phyloP scores from a whole-genome alignment of 1,140 invertebrate genomes.

The Meloidogyne hapla region DNA sequence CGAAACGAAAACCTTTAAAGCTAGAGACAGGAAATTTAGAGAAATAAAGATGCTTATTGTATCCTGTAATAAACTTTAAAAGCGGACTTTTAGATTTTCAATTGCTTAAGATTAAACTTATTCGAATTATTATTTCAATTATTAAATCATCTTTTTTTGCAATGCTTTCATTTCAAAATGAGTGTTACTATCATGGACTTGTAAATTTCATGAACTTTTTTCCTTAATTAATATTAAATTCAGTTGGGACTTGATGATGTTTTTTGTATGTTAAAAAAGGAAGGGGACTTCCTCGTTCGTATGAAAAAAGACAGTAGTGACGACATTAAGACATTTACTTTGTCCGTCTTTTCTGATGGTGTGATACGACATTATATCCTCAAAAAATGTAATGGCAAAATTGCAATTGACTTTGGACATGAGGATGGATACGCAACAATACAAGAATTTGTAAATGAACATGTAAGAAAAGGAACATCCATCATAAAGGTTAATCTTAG shows the following conservation, averaged over 20 bases:
- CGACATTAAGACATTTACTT: not conserved
- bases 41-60: too few relatives aligned
- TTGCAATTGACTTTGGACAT: not conserved
- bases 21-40: too few relatives aligned
- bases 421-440: not conserved
- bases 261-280: slow-evolving; percentile 27
- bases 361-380: not conserved
- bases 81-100: too few relatives aligned
- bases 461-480: not conserved
- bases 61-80: too few relatives aligned
- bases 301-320: slow-evolving; percentile 29
- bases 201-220: not conserved
- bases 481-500: too few relatives aligned
- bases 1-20: too few relatives aligned
- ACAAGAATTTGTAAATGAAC: not conserved
- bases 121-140: too few relatives aligned
- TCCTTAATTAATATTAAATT: not conserved
- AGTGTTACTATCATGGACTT: too few relatives aligned
- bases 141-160: too few relatives aligned
- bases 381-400: not conserved
- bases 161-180: too few relatives aligned
- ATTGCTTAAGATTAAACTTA: too few relatives aligned
- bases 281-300: slow-evolving; percentile 42
- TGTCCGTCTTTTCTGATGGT: not conserved
- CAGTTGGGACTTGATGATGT: slow-evolving; percentile 41